A percentile compares a stretch with the other conserved stretches of the same genome.
Conservation (phyloP, 2,113 vertebrate genomes). For the Neoarius graeffei region DNA sequence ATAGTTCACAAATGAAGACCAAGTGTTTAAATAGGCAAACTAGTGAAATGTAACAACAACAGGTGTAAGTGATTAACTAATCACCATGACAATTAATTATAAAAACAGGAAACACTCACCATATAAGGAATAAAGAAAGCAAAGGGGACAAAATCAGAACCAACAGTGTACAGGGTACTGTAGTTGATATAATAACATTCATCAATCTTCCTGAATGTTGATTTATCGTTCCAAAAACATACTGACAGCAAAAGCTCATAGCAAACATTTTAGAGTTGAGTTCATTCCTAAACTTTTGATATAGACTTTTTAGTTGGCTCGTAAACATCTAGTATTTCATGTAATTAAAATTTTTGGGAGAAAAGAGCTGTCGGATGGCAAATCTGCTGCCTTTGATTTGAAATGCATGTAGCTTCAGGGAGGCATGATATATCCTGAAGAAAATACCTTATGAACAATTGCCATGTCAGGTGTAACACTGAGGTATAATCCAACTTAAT, state of each 20-base stretch:
- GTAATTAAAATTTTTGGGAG: conserved; percentile 44
- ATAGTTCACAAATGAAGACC: background rate
- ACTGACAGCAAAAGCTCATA: conserved; percentile 41
- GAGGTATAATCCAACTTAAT: background rate
- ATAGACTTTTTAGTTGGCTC: conserved; percentile 12
- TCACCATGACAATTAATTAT: background rate
- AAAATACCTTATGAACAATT: conserved; percentile 50
- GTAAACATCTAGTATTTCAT: background rate
- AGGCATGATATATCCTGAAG: conserved; percentile 47
- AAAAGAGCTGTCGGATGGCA: conserved; percentile 53
- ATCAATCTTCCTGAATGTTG: conserved; percentile 47
- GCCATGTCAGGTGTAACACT: conserved; percentile 27
- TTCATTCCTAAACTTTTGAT: background rate
- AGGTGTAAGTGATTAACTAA: background rate
- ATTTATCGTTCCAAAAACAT: conserved; percentile 45
- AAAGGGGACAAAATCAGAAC: background rate
- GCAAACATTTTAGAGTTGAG: background rate
- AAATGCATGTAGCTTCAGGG: conserved; percentile 36
- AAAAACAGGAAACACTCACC: background rate
- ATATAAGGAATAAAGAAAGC: background rate
- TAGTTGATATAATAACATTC: conserved; percentile 7
- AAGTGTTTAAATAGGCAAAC: background rate
- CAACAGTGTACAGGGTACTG: background rate
- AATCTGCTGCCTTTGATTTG: conserved; percentile 53
- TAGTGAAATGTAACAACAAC: background rate